A percentile compares a stretch with the other conserved stretches of the same genome.
These are phyloP conservation scores for Geotrypetes seraphini DNA, from an alignment of 2,797 vertebrate species.

Conservation along the genomic window DNA sequence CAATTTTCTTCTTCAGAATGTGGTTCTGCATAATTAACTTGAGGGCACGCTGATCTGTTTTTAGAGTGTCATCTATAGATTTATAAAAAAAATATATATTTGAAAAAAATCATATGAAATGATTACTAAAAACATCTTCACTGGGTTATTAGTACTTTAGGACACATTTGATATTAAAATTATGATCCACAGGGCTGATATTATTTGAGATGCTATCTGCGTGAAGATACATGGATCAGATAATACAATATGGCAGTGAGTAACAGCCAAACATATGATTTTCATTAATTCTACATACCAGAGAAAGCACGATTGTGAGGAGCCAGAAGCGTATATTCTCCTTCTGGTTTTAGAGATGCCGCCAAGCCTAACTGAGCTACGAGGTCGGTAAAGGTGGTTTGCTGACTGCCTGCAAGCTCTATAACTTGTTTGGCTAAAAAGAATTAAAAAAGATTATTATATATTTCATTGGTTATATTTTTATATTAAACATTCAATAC, in stretches of 20 bases:
- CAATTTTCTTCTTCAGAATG: slow-evolving; percentile 78
- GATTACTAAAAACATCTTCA: no score
- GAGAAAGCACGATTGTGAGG: slow-evolving; percentile 77
- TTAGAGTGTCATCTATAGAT: slow-evolving; percentile 72
- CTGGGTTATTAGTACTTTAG: no score
- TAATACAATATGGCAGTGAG: no score
- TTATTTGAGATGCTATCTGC: no score
- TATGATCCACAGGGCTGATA: no score
- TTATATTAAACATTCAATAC: background rate
- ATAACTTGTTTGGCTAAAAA: slow-evolving; percentile 83
- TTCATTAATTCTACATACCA: no score
- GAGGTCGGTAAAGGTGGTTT: slow-evolving; percentile 78
- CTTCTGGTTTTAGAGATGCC: slow-evolving; percentile 57
- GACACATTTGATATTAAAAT: slow-evolving; percentile 4
- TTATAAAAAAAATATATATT: background rate
- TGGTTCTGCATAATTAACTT: slow-evolving; percentile 84
- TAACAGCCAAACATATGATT: no score
- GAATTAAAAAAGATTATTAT: background rate
- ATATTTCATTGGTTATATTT: background rate
- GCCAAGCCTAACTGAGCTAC: slow-evolving; percentile 78
- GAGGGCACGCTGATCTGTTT: slow-evolving; percentile 75
- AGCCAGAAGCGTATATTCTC: slow-evolving; percentile 85
- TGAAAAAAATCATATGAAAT: no score
- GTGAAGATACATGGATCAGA: no score
- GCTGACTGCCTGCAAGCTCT: slow-evolving; percentile 73